These are phyloP conservation scores for Neomicropteryx cornuta DNA, from an alignment of 1,140 invertebrate species.

Conservation along the genomic window DNA sequence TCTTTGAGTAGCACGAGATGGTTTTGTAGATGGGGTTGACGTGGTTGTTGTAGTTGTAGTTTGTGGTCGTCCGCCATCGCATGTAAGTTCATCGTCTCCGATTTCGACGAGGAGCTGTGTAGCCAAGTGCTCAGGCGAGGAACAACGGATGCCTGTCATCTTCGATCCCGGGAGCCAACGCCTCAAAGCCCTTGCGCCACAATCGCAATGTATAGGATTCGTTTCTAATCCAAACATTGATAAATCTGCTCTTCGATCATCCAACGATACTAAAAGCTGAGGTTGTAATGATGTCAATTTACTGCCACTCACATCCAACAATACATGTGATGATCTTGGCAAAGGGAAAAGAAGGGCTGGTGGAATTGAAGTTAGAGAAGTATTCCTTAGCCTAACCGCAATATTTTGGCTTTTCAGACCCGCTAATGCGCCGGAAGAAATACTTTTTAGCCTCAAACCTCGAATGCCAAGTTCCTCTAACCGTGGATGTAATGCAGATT, in stretches of 20 bases:
- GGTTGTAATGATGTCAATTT: slow-evolving; percentile 62
- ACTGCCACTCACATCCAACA: slow-evolving; percentile 66
- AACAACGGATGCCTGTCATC: slow-evolving; percentile 50
- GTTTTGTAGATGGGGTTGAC: slow-evolving; percentile 24
- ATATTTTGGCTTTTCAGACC: slow-evolving; percentile 62
- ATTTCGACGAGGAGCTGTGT: slow-evolving; percentile 59
- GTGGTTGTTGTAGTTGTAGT: slow-evolving; percentile 38
- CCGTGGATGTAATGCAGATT: slow-evolving; percentile 66
- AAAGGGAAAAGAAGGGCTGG: slow-evolving; percentile 75
- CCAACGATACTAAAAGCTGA: slow-evolving; percentile 65
- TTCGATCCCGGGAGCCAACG: slow-evolving; percentile 58
- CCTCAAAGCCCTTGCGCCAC: slow-evolving; percentile 64
- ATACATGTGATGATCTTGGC: slow-evolving; percentile 73
- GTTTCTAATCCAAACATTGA: slow-evolving; percentile 56
- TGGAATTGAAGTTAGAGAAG: slow-evolving; percentile 63
- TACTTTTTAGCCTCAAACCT: slow-evolving; percentile 61
- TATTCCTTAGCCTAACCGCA: slow-evolving; percentile 64
- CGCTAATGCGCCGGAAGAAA: slow-evolving; percentile 72
- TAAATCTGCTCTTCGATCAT: slow-evolving; percentile 65
- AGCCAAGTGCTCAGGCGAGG: slow-evolving; percentile 52
- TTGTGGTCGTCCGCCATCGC: slow-evolving; percentile 50
- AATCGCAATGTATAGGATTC: slow-evolving; percentile 79
- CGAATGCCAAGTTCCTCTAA: slow-evolving; percentile 60
- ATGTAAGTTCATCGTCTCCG: slow-evolving; percentile 68
- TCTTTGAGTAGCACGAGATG: slow-evolving; percentile 38